These are phyloP conservation scores for Nudaria mundana DNA, from an alignment of 2,888 invertebrate genomes.

Conservation along the genomic window DNA sequence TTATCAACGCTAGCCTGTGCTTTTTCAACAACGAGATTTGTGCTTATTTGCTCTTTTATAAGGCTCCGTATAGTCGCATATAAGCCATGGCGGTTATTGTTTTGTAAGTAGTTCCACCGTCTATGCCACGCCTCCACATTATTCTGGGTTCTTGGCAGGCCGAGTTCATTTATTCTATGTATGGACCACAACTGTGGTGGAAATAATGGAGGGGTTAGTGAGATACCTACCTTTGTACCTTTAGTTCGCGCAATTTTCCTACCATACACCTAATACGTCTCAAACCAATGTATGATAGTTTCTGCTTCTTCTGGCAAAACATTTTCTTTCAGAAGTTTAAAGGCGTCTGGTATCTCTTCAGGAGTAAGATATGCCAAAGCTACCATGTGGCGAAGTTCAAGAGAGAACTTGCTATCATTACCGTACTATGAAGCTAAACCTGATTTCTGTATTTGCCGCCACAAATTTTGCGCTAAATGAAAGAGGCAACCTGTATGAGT, in stretches of 20 bases:
- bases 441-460: constrained; percentile 9
- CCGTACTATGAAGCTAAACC: constrained; percentile 11
- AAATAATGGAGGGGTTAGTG: constrained; percentile 3
- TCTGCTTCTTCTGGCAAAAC: constrained; percentile 9
- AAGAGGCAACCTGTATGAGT: constrained; percentile 1
- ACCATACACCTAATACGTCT: constrained; percentile 3
- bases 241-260: neutral
- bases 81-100: neutral
- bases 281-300: constrained; percentile 9
- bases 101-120: constrained; percentile 1
- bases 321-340: constrained; percentile 10
- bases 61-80: no score
- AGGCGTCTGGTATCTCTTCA: constrained; percentile 15
- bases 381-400: constrained; percentile 14
- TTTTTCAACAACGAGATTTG: no score
- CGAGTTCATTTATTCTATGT: neutral
- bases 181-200: constrained; percentile 8
- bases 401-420: constrained; percentile 12
- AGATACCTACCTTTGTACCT: constrained; percentile 5
- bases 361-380: constrained; percentile 12
- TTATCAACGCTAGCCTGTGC: neutral
- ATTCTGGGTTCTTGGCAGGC: constrained; percentile 6
- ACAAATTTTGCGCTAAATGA: neutral
- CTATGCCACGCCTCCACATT: constrained; percentile 8
- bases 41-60: no score